Conservation (phyloP, 2,113 vertebrate genomes). For the Theristicus caerulescens region DNA sequence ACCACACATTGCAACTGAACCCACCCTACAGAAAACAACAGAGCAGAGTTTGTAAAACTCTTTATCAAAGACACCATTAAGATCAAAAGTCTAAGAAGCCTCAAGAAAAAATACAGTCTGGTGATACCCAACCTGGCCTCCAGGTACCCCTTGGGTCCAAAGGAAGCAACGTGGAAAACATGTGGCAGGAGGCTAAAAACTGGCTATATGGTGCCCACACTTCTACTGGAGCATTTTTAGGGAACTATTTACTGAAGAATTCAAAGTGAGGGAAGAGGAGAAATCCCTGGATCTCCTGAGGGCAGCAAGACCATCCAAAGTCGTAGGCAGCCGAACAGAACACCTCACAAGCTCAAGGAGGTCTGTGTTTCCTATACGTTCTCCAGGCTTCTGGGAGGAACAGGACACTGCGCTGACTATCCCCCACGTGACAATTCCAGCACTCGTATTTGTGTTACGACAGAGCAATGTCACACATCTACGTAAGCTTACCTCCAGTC, state of each 20-base stretch:
- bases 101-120: not conserved
- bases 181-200: not conserved
- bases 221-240: not conserved
- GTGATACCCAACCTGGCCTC: not conserved
- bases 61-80: not conserved
- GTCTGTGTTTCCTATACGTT: not conserved
- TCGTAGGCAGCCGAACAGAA: accelerated
- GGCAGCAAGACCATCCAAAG: not conserved
- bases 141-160: not conserved
- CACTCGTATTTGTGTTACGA: not conserved
- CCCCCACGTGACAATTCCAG: not conserved
- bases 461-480: not conserved
- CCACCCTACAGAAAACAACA: not conserved
- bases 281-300: not conserved
- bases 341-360: not conserved
- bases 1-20: not conserved
- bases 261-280: not conserved
- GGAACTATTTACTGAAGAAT: not conserved
- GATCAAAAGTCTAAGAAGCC: not conserved
- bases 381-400: not conserved
- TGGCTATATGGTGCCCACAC: too few species aligned
- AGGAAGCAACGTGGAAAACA: not conserved
- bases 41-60: not conserved
- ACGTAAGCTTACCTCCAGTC: not conserved
- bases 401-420: not conserved